Base-by-base conservation (phyloP, 1,140 invertebrate species). In the Helicoverpa zea region DNA sequence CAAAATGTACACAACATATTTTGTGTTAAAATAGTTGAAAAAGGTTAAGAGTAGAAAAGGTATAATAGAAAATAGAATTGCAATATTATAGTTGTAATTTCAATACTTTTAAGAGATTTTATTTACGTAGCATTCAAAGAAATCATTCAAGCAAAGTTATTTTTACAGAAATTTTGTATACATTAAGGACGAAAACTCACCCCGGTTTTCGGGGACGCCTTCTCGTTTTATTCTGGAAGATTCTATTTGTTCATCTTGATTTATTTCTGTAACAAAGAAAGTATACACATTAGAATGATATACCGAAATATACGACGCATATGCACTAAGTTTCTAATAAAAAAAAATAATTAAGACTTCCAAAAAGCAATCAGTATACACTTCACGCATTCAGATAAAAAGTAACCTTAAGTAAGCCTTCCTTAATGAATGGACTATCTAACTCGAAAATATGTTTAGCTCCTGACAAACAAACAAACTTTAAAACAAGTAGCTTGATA, bases 161-260 rank as follows among this genome's bases (percentile, higher is more conserved):
- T 84, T 88, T 83, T 89, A 88, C 87, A 89, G 83, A 82, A 70
- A 72, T 49, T 29, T 68, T 52, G 35, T 54, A 66, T 58, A 77
- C 35, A 14, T 16, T 13, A 29, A 14, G 18, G 76, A 59, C 47
- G 59, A 72, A 52, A 59, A 89, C 93, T 88, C 81, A 95, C 93
- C 93, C 91, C 92, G 93, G 86, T 95, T 95, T 87, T 94, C 93
- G 68, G 90, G 92, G 76, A 93, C 92, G 49, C 90, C 89, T 84
- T 95, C 91, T 81, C 93, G 89, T 88, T 95, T 95, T 88, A 93
- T 90, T 80, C 93, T 91, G 30, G 91, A 86, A 66, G 87, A 91
- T 84, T 94, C 92, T 84, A 91, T 89, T 78, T 87, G 84, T 80
- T 93, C 90, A 72, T 92, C 87, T 30, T 88, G 84, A 81, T 89